Base-by-base conservation (phyloP, 2,113 vertebrate genomes). In the Caranx ignobilis region DNA sequence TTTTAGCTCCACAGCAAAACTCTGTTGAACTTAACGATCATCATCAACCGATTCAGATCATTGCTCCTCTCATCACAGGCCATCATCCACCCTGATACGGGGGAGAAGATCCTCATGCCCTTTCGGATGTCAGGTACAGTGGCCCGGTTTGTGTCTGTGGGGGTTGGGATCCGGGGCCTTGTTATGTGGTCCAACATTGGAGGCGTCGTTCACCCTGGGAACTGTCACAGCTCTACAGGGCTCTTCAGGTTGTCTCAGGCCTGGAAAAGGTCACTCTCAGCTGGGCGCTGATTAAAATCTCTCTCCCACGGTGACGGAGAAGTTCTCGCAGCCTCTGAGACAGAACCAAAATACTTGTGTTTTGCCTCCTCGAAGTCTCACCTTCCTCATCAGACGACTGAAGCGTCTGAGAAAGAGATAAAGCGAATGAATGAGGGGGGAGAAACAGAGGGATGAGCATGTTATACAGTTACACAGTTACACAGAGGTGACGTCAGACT, bases 21-120 rank as follows among this genome's bases (percentile, higher is more conserved):
- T 67, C 15, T 18, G 13, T 45, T 65, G 16, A 81, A n/a, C 48
- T 52, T 15, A 50, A 45, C 11, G 0, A 54, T 91, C 74, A 77
- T 91, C 75, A 81, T 48, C 1, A 0, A 66, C 18, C 84, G 73
- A 82, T 82, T 54, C 15, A 13, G 9, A 43, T 70, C 43, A 54
- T 59, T 78, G 31, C 18, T 26, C 6, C 19, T 75, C 47, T 60
- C 37, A 52, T 91, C 84, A 2, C 94, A 98, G 98, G 97, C 97
- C 86, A 96, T 99, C 93, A 95, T 98, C 87, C 97, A 98, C 70
- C 97, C 97, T 0, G 98, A 99, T 80, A 98, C 97, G 0, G 96
- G 96, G 26, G 96, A 99, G 94, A 98, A 97, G 95, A 97, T 98
- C 94, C 94, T 97, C 95, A 98, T 98, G 97, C 97, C 97, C 79